Conservation (phyloP, 2,888 invertebrate species). For the Acanthosepion esculentum region DNA sequence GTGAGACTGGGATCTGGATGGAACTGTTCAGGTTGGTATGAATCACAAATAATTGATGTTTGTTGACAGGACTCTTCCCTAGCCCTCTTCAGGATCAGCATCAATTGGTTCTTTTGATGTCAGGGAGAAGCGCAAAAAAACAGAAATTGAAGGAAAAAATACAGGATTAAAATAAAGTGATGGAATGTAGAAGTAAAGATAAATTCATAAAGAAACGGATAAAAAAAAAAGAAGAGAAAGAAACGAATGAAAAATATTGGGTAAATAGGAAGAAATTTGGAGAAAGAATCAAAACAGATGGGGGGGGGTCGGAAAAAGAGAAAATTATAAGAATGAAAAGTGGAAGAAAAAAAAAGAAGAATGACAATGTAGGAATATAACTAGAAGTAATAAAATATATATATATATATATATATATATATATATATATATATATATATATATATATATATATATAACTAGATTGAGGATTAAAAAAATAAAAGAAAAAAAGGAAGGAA, state of each 20-base stretch:
- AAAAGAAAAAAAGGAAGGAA: neutral
- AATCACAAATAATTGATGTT: constrained; percentile 33
- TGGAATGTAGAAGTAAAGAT: constrained; percentile 33
- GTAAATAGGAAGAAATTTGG: neutral
- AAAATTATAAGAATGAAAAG: neutral
- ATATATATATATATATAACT: neutral
- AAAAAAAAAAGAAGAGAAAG: neutral
- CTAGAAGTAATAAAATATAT: neutral
- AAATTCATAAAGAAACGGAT: neutral
- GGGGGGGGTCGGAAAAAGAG: too few species aligned
- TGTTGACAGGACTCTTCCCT: neutral
- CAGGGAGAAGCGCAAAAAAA: neutral
- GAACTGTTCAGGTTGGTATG: neutral
- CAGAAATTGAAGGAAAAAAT: neutral
- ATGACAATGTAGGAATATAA: too few species aligned
- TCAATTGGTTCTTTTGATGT: constrained; percentile 12
- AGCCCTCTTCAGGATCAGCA: neutral
- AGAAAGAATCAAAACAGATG: neutral
- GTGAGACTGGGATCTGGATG: constrained; percentile 20
- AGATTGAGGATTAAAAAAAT: neutral
- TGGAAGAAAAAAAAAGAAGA: neutral
- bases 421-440: too few species aligned
- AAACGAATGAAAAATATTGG: neutral
- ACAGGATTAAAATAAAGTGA: neutral
- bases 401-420: neutral